A percentile compares a stretch with the other conserved stretches of the same genome.
These are phyloP conservation scores for Mesochorus sp. DNA, from an alignment of 2,888 invertebrate genomes.

Conservation along the genomic window DNA sequence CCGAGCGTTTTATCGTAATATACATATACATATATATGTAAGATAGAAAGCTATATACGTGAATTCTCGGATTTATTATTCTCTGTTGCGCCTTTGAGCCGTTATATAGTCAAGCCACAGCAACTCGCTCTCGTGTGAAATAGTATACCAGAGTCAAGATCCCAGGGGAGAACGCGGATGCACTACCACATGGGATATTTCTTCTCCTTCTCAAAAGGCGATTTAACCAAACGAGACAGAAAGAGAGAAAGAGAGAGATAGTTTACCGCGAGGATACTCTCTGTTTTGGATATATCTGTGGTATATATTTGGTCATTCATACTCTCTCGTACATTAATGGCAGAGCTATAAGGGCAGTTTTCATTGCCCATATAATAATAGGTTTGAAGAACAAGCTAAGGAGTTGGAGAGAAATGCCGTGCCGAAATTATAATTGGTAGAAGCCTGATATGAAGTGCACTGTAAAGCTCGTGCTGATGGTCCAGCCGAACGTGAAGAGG, in stretches of 20 bases:
- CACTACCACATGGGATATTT: constrained; percentile 27
- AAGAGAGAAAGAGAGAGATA: constrained; percentile 15
- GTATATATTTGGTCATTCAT: constrained; percentile 52
- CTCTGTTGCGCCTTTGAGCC: constrained; percentile 44
- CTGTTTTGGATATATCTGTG: neutral
- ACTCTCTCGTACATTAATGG: constrained; percentile 48
- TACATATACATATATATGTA: neutral
- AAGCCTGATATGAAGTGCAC: neutral
- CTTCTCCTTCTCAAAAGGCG: constrained; percentile 37
- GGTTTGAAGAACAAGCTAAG: constrained; percentile 20
- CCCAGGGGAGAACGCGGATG: constrained; percentile 16
- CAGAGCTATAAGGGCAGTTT: constrained; percentile 20
- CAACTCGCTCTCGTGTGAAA: constrained; percentile 39
- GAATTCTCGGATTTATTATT: constrained; percentile 51
- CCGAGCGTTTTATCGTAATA: constrained; percentile 26
- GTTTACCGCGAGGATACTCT: neutral
- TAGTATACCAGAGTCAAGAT: constrained; percentile 20
- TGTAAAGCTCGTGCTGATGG: too few species aligned
- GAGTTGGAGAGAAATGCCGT: neutral
- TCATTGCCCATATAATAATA: constrained; percentile 31
- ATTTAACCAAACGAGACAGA: constrained; percentile 40
- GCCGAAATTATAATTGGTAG: constrained; percentile 6
- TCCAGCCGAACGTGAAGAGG: neutral
- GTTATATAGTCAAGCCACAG: neutral
- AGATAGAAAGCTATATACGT: constrained; percentile 5